Evolutionary conservation across 2,888 invertebrate species (phyloP).

Genomic region (Poecilus cupreus): DNA sequence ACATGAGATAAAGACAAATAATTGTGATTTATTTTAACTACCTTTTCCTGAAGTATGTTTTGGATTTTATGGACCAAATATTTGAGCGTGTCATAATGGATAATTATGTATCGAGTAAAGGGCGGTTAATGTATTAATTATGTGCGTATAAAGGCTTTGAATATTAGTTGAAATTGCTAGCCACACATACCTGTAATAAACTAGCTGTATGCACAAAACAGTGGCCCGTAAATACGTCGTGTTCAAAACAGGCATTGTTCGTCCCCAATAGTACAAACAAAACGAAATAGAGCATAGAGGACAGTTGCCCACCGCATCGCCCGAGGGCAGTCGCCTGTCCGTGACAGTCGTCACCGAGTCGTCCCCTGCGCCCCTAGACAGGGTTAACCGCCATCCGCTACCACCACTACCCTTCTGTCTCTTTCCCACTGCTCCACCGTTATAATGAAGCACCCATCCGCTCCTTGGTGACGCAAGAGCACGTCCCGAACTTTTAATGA

Average conservation of each 20-base stretch:
- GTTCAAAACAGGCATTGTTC: constrained; percentile 31
- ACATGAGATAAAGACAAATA: constrained; percentile 15
- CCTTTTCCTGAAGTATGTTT: neutral
- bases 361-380: neutral
- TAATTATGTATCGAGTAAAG: constrained; percentile 8
- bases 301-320: constrained; percentile 40
- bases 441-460: constrained; percentile 37
- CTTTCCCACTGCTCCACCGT: neutral
- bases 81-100: no score
- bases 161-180: neutral
- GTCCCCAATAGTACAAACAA: neutral
- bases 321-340: constrained; percentile 37
- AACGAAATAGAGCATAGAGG: constrained; percentile 15
- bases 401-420: constrained; percentile 12
- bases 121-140: constrained; percentile 34
- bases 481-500: constrained; percentile 63
- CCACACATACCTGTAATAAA: constrained; percentile 30
- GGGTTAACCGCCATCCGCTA: no score
- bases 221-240: neutral
- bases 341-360: constrained; percentile 50
- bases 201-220: neutral
- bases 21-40: constrained; percentile 23
- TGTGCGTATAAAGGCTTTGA: constrained; percentile 20
- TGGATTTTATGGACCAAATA: no score
- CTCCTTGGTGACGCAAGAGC: neutral